phyloP scores from a whole-genome alignment of 2,113 vertebrate genomes.

The Channa argus region DNA sequence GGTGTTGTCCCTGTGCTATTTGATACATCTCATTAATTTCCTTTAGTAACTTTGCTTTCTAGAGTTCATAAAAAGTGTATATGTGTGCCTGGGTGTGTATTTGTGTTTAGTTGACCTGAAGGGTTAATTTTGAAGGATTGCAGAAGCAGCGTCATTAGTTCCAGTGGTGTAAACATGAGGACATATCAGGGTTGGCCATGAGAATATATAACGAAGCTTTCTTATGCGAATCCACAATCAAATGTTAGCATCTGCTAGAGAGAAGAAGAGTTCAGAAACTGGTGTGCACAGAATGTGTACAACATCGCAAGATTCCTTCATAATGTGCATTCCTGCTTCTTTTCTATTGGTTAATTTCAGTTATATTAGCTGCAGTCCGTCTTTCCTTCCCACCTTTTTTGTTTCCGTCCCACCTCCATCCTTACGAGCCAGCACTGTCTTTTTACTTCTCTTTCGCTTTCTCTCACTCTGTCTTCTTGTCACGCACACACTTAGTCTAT shows the following conservation, averaged over 20 bases:
- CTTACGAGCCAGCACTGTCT: conserved; percentile 15
- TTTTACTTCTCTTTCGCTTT: conserved; percentile 5
- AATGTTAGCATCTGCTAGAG: conserved; percentile 19
- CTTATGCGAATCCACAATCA: conserved; percentile 23
- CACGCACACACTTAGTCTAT: conserved; percentile 16
- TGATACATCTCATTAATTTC: conserved; percentile 53
- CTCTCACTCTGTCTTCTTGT: conserved; percentile 4
- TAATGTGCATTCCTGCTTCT: conserved; percentile 20
- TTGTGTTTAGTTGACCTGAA: conserved; percentile 48
- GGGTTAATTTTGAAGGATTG: conserved; percentile 73
- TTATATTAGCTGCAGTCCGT: not conserved
- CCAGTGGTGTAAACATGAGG: conserved; percentile 61
- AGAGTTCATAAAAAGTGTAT: conserved; percentile 39
- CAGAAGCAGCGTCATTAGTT: conserved; percentile 66
- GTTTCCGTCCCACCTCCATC: conserved; percentile 27
- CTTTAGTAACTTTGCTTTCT: conserved; percentile 43
- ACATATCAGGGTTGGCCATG: conserved; percentile 45
- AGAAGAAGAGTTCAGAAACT: conserved; percentile 4
- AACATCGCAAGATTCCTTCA: conserved; percentile 18
- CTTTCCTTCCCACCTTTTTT: conserved; percentile 5
- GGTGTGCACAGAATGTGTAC: conserved; percentile 42
- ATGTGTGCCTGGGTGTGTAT: conserved; percentile 28
- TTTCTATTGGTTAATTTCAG: conserved; percentile 20
- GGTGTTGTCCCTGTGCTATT: conserved; percentile 24
- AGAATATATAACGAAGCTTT: conserved; percentile 39